A percentile compares a stretch with the other conserved stretches of the same genome.
These are phyloP conservation scores for Suillia variegata DNA, from an alignment of 2,888 invertebrate genomes.

Conservation along the genomic window DNA sequence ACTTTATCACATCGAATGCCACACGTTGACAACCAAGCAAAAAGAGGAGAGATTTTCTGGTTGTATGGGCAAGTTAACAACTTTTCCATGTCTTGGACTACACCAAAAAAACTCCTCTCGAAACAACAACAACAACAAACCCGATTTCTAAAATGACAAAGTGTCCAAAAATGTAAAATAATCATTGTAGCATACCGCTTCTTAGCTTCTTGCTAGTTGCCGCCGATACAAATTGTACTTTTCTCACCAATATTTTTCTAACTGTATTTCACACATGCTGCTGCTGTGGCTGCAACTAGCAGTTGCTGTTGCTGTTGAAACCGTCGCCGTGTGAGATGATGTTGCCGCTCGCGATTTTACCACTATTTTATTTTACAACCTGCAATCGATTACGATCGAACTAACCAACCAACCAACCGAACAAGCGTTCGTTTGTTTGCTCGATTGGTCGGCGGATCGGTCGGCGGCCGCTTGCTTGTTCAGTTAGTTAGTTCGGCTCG, in stretches of 20 bases:
- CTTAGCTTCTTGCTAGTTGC: background rate
- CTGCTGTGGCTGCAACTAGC: background rate
- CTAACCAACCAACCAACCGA: conserved; percentile 26
- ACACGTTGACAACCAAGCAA: background rate
- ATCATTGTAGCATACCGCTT: background rate
- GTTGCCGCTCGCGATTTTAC: conserved; percentile 35
- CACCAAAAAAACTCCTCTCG: background rate
- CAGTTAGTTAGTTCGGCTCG: background rate
- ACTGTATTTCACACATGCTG: conserved; percentile 35
- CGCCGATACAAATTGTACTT: conserved; percentile 17
- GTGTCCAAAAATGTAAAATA: background rate
- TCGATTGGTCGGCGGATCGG: too few species aligned
- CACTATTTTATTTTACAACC: conserved; percentile 35
- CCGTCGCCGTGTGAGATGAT: conserved; percentile 12
- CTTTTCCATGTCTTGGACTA: too few species aligned
- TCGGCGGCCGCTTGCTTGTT: too few species aligned
- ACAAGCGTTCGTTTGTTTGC: too few species aligned
- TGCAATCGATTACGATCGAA: conserved; percentile 46
- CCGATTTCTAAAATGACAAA: background rate
- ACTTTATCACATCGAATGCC: background rate
- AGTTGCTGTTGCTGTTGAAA: conserved; percentile 1
- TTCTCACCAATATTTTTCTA: conserved; percentile 31
- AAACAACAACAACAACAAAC: background rate
- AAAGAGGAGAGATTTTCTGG: background rate
- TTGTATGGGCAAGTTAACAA: background rate